These are phyloP conservation scores for Zootermopsis nevadensis DNA, from an alignment of 2,888 invertebrate genomes.

Conservation along the genomic window DNA sequence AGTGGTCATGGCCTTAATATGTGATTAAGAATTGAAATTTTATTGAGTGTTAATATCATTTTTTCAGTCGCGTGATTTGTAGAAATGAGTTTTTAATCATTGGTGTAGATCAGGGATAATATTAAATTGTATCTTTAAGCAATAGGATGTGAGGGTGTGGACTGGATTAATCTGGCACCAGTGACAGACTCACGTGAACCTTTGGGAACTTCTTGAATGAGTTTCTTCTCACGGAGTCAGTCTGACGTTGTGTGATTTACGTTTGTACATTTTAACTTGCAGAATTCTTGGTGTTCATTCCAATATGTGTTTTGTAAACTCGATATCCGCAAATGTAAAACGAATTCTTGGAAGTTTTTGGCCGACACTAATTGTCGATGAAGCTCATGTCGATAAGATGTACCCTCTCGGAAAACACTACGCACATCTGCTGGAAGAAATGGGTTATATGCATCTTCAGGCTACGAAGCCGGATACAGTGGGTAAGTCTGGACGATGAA, in stretches of 20 bases:
- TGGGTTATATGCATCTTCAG: slow-evolving; percentile 66
- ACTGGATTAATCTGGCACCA: too few species aligned
- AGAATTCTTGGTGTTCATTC: slow-evolving; percentile 71
- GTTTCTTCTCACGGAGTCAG: not conserved
- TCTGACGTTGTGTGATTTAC: not conserved
- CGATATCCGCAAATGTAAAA: slow-evolving; percentile 57
- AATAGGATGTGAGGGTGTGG: too few species aligned
- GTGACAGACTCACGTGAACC: too few species aligned
- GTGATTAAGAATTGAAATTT: too few species aligned
- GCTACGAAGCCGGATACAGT: slow-evolving; percentile 68
- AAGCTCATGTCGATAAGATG: slow-evolving; percentile 55
- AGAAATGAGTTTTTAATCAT: too few species aligned
- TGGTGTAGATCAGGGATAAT: too few species aligned
- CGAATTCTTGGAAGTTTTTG: slow-evolving; percentile 57
- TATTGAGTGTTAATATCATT: too few species aligned
- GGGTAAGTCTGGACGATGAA: slow-evolving; percentile 57
- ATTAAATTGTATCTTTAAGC: too few species aligned
- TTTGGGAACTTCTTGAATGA: too few species aligned
- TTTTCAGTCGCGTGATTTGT: too few species aligned
- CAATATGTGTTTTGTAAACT: slow-evolving; percentile 69
- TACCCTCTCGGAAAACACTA: slow-evolving; percentile 57
- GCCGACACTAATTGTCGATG: slow-evolving; percentile 57
- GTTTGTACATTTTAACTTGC: slow-evolving; percentile 33
- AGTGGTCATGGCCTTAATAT: too few species aligned
- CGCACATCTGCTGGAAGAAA: slow-evolving; percentile 60